Percentiles rank a stretch among this genome's conserved stretches.
phyloP scores from a whole-genome alignment of 2,797 vertebrate genomes.

The Psittacula derbiana region DNA sequence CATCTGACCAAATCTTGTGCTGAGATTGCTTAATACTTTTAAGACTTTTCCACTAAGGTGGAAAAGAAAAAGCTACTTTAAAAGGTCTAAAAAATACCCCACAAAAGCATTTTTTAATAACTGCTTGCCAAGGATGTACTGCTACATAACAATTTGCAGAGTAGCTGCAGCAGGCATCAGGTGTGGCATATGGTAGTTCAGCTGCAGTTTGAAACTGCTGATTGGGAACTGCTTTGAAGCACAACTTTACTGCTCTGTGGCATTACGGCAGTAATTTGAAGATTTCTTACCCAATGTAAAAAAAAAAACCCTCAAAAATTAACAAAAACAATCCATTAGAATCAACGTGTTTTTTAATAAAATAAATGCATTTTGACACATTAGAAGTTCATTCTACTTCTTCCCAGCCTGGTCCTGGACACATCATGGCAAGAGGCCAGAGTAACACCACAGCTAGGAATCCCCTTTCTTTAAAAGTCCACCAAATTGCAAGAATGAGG shows the following conservation, averaged over 20 bases:
- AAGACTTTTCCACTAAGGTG: neutral
- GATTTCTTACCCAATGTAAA: neutral
- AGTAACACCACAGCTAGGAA: constrained; percentile 22
- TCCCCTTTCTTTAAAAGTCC: constrained; percentile 13
- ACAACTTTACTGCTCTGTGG: neutral
- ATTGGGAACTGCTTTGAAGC: neutral
- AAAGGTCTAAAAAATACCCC: neutral
- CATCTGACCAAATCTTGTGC: neutral
- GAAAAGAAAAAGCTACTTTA: neutral
- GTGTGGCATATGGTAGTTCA: neutral
- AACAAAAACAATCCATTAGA: neutral
- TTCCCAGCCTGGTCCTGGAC: neutral
- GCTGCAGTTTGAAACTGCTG: neutral
- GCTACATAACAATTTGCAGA: neutral
- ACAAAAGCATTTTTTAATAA: neutral
- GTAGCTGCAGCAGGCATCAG: neutral
- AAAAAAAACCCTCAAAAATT: neutral
- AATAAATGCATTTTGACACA: neutral
- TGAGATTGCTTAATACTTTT: neutral
- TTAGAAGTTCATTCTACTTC: constrained; percentile 32
- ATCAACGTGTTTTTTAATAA: neutral
- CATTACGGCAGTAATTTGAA: neutral
- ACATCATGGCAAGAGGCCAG: constrained; percentile 2
- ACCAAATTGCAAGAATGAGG: neutral
- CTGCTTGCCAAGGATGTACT: neutral